Conservation (phyloP, 2,888 invertebrate species). For the Hermaeophaga mercurialis region DNA sequence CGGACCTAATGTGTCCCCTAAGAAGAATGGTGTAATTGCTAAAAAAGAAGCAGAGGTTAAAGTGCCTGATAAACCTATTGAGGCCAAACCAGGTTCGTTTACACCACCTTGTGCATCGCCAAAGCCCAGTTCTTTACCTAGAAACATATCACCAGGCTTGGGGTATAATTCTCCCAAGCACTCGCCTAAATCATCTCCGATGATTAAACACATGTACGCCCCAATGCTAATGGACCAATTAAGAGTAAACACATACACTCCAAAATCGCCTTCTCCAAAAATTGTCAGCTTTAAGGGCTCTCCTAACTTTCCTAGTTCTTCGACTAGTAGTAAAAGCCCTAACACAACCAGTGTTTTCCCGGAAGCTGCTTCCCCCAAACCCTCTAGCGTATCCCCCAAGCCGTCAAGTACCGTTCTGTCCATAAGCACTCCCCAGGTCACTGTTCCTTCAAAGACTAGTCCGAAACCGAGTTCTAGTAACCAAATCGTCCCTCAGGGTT, state of each 20-base stretch:
- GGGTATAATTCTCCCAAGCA: slow-evolving; percentile 39
- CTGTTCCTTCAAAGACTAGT: slow-evolving; percentile 20
- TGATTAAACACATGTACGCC: slow-evolving; percentile 45
- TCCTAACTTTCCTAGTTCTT: slow-evolving; percentile 27
- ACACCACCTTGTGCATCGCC: slow-evolving; percentile 20
- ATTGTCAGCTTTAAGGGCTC: slow-evolving; percentile 24
- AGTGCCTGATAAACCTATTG: slow-evolving; percentile 27
- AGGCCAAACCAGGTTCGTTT: slow-evolving; percentile 17
- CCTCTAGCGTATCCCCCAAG: slow-evolving; percentile 13
- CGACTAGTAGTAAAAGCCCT: slow-evolving; percentile 18
- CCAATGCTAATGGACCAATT: slow-evolving; percentile 37
- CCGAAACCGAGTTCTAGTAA: slow-evolving; percentile 24
- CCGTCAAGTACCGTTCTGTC: slow-evolving; percentile 3
- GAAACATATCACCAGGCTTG: slow-evolving; percentile 29
- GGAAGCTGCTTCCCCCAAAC: background rate
- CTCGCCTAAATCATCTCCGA: slow-evolving; percentile 46
- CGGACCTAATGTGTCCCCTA: slow-evolving; percentile 33
- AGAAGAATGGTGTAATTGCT: slow-evolving; percentile 36
- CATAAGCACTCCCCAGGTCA: background rate
- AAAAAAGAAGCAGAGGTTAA: slow-evolving; percentile 31
- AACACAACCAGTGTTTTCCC: slow-evolving; percentile 14
- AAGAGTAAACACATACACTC: slow-evolving; percentile 28
- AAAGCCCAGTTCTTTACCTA: slow-evolving; percentile 27
- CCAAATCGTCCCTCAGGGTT: slow-evolving; percentile 22
- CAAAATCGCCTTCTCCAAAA: slow-evolving; percentile 32